Evolutionary conservation across 2,888 invertebrate genomes (phyloP).

Genomic region (Villa cingulata): DNA sequence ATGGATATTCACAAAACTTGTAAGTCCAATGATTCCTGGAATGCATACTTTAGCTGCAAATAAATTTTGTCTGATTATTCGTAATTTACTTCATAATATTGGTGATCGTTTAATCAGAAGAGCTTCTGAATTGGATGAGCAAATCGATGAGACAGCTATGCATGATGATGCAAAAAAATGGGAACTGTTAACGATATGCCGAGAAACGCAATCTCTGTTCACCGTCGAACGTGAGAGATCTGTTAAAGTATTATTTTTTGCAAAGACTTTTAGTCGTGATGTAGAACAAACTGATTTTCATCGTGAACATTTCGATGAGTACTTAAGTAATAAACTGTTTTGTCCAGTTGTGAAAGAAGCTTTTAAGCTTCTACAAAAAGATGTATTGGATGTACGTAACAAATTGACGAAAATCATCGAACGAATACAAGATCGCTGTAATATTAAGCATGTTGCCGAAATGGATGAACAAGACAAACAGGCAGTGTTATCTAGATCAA

Average conservation of each 20-base stretch:
- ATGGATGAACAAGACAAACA: slow-evolving; percentile 39
- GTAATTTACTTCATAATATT: slow-evolving; percentile 37
- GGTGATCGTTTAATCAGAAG: slow-evolving; percentile 36
- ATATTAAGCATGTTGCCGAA: slow-evolving; percentile 26
- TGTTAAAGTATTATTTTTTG: slow-evolving; percentile 67
- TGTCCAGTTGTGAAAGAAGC: slow-evolving; percentile 47
- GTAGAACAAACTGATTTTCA: slow-evolving; percentile 42
- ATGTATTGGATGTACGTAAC: slow-evolving; percentile 30
- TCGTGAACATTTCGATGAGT: slow-evolving; percentile 34
- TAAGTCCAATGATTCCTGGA: slow-evolving; percentile 61
- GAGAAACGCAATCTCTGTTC: slow-evolving; percentile 67
- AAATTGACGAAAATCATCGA: slow-evolving; percentile 35
- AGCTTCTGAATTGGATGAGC: slow-evolving; percentile 34
- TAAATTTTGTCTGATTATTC: slow-evolving; percentile 49
- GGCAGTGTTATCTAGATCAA: slow-evolving; percentile 48
- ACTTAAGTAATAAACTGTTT: slow-evolving; percentile 36
- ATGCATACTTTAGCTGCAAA: slow-evolving; percentile 61
- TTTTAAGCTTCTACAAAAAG: slow-evolving; percentile 44
- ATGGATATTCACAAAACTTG: slow-evolving; percentile 71
- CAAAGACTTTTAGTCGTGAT: slow-evolving; percentile 59
- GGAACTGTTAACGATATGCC: slow-evolving; percentile 44
- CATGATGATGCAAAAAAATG: slow-evolving; percentile 26
- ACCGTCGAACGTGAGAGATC: slow-evolving; percentile 65
- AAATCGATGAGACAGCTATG: slow-evolving; percentile 28
- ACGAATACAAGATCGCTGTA: slow-evolving; percentile 29